These are phyloP conservation scores for Drosophila lacteicornis DNA, from an alignment of 1,140 invertebrate species.

Conservation along the genomic window DNA sequence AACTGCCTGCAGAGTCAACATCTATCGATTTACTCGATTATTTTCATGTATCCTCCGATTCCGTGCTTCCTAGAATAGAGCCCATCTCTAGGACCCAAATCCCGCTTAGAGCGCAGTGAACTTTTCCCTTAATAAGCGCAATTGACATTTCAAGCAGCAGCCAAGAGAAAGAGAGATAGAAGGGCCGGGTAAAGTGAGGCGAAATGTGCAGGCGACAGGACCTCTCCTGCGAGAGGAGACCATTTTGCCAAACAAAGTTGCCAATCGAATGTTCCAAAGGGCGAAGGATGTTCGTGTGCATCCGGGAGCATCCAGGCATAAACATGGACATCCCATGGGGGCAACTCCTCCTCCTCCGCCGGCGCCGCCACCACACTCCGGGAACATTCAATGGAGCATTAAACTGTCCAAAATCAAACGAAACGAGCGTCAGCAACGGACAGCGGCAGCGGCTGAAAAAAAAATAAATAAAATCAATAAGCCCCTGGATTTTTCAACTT, in stretches of 20 bases:
- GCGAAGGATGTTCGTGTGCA: conserved; percentile 40
- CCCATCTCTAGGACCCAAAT: conserved; percentile 17
- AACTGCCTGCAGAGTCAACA: too few relatives aligned
- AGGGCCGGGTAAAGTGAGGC: conserved; percentile 4
- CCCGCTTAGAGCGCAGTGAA: conserved; percentile 57
- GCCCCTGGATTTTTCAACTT: conserved; percentile 35
- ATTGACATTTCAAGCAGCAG: conserved; percentile 64
- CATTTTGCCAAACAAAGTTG: conserved; percentile 54
- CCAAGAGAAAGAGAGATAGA: neutral
- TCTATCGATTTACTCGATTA: neutral
- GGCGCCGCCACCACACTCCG: neutral
- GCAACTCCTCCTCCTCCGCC: neutral
- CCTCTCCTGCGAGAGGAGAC: conserved; percentile 3
- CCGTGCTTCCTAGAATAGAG: neutral
- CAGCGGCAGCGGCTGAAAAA: neutral
- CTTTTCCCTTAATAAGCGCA: conserved; percentile 72
- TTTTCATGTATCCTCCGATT: neutral
- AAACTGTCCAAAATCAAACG: conserved; percentile 64
- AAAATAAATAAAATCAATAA: conserved; percentile 65
- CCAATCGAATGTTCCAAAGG: conserved; percentile 34
- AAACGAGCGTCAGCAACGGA: conserved; percentile 26
- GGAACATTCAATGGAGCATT: conserved; percentile 60
- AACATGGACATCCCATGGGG: conserved; percentile 42
- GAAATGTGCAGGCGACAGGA: conserved; percentile 13
- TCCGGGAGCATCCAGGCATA: conserved; percentile 36